Percentiles rank a stretch among this genome's conserved stretches.
Evolutionary conservation across 1,140 invertebrate species (phyloP).

Genomic region (Brachionus koreanus): DNA sequence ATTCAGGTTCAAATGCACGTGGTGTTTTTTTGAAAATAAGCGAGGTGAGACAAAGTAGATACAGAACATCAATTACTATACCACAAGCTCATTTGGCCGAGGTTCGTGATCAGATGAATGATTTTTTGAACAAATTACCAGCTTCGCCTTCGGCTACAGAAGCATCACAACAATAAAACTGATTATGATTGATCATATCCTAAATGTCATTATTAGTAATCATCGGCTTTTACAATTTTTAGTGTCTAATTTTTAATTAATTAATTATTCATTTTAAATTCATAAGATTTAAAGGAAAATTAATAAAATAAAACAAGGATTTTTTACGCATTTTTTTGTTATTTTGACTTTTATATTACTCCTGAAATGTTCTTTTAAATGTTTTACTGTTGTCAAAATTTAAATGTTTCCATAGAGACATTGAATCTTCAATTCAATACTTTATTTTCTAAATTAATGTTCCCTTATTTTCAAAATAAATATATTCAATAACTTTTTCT

Average conservation of each 20-base stretch:
- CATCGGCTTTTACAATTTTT: background rate
- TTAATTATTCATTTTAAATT: background rate
- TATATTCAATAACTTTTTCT: no score
- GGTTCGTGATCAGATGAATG: conserved; percentile 2
- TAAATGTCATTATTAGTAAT: background rate
- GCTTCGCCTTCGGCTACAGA: background rate
- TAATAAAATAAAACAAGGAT: background rate
- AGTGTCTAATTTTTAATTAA: background rate
- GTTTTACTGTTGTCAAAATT: no score
- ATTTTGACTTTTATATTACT: no score
- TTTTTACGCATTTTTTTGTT: background rate
- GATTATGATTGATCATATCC: background rate
- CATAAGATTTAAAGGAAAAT: background rate
- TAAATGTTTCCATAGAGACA: no score
- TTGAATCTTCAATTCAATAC: no score
- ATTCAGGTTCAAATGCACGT: conserved; percentile 95
- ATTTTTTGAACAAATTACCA: background rate
- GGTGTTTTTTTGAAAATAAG: conserved; percentile 97
- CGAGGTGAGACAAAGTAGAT: conserved; percentile 68
- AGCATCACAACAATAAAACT: background rate
- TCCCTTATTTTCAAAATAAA: no score
- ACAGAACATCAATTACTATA: conserved; percentile 28
- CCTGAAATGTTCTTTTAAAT: no score
- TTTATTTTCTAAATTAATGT: no score
- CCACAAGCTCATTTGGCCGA: background rate